A percentile compares a stretch with the other conserved stretches of the same genome.
These are phyloP conservation scores for Xestia ashworthii DNA, from an alignment of 2,888 invertebrate genomes.

Conservation along the genomic window DNA sequence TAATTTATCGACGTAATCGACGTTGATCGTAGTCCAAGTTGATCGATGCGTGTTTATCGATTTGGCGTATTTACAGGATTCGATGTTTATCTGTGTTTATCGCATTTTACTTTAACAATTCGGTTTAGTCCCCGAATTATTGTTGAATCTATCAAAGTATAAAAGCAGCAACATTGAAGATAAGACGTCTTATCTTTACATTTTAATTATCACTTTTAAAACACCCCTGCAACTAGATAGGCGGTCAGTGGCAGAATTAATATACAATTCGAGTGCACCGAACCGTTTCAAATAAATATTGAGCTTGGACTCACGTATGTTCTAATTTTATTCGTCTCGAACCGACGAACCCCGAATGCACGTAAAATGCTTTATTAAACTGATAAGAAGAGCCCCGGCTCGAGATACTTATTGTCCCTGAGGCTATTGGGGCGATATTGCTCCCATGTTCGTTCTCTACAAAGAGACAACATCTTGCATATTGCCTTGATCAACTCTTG, in stretches of 20 bases:
- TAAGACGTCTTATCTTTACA: background rate
- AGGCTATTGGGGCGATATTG: slow-evolving; percentile 22
- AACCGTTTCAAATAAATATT: slow-evolving; percentile 11
- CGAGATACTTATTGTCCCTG: slow-evolving; percentile 1
- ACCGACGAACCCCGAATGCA: slow-evolving; percentile 18
- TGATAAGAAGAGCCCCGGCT: background rate
- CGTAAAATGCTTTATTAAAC: slow-evolving; percentile 39
- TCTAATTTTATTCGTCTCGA: slow-evolving; percentile 12
- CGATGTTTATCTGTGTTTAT: background rate
- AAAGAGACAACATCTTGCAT: slow-evolving; percentile 13
- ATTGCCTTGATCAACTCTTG: slow-evolving; percentile 1
- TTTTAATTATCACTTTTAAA: background rate
- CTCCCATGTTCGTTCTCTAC: slow-evolving; percentile 6
- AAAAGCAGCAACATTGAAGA: background rate
- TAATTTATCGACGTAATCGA: background rate
- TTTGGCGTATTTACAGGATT: background rate
- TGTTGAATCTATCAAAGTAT: background rate
- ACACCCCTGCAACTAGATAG: background rate
- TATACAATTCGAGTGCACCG: background rate
- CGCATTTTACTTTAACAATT: background rate
- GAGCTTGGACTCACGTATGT: background rate
- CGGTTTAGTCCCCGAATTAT: background rate
- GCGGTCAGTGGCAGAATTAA: background rate
- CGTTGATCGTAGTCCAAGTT: background rate
- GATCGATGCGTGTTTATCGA: background rate